Evolutionary conservation across 2,797 vertebrate species (phyloP).

Genomic region (Streptopelia turtur): DNA sequence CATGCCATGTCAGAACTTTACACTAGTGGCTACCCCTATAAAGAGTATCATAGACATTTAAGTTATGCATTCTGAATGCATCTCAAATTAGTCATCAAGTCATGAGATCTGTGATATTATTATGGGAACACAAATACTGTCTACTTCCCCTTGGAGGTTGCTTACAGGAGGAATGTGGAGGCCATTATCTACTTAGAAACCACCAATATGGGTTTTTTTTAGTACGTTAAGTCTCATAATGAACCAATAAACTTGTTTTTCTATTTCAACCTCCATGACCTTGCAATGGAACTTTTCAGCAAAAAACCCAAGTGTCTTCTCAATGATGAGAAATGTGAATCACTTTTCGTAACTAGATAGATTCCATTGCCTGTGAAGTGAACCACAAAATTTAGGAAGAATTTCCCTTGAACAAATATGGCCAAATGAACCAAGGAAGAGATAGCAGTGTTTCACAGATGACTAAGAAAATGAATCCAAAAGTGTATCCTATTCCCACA

Average conservation of each 20-base stretch:
- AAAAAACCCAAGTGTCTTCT: neutral
- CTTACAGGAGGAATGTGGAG: neutral
- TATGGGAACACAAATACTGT: neutral
- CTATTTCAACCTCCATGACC: neutral
- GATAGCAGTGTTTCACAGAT: neutral
- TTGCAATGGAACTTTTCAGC: neutral
- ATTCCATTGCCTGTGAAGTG: neutral
- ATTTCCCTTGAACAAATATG: neutral
- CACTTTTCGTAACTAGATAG: neutral
- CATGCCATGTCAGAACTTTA: neutral
- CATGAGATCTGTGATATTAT: fast-evolving
- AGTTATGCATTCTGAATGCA: neutral
- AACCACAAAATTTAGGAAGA: neutral
- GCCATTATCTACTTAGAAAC: neutral
- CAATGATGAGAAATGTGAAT: neutral
- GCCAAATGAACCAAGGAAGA: neutral
- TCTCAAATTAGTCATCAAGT: neutral
- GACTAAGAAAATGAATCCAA: neutral
- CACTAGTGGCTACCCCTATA: neutral
- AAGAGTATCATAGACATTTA: neutral
- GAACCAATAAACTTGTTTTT: neutral
- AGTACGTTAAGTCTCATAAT: neutral
- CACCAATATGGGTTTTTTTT: neutral
- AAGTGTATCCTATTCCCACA: neutral
- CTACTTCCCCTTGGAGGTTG: neutral